phyloP scores from a whole-genome alignment of 2,797 vertebrate species.

The Lycodopsis pacificus region DNA sequence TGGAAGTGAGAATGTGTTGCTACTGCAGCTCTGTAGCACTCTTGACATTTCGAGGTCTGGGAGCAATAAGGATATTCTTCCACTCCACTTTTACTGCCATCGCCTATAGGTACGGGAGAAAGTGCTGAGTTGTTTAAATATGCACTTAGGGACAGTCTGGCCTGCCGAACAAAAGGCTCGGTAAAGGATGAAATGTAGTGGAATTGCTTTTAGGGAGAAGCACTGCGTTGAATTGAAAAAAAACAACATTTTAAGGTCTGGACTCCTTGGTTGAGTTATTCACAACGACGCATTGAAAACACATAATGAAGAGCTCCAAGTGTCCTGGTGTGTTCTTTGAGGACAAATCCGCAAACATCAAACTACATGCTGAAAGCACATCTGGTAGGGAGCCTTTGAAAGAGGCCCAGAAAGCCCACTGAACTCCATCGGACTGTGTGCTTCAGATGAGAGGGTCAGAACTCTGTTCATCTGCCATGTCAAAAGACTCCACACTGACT shows the following conservation, averaged over 20 bases:
- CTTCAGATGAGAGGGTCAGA: conserved; percentile 32
- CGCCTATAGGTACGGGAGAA: conserved; percentile 52
- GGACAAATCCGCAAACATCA: conserved; percentile 50
- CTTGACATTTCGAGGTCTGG: conserved; percentile 40
- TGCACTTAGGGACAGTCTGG: conserved; percentile 66
- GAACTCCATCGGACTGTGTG: conserved; percentile 36
- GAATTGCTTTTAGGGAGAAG: conserved; percentile 66
- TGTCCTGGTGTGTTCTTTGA: conserved; percentile 48
- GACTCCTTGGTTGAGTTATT: conserved; percentile 38
- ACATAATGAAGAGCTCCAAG: conserved; percentile 50
- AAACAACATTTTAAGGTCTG: conserved; percentile 17
- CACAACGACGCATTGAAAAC: conserved; percentile 46
- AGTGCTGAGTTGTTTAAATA: conserved; percentile 72
- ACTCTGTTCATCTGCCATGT: conserved; percentile 36
- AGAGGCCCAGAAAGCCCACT: conserved; percentile 16
- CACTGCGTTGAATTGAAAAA: conserved; percentile 47
- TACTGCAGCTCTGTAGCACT: conserved; percentile 4
- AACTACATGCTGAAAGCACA: conserved; percentile 45
- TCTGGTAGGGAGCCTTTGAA: conserved; percentile 46
- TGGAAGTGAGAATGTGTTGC: neutral
- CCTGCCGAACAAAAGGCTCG: conserved; percentile 61
- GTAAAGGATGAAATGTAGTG: conserved; percentile 61
- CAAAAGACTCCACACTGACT: conserved; percentile 50
- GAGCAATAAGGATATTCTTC: conserved; percentile 42
- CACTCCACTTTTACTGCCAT: conserved; percentile 27